Evolutionary conservation across 1,140 invertebrate species (phyloP).

Genomic region (Chlorops oryzae): DNA sequence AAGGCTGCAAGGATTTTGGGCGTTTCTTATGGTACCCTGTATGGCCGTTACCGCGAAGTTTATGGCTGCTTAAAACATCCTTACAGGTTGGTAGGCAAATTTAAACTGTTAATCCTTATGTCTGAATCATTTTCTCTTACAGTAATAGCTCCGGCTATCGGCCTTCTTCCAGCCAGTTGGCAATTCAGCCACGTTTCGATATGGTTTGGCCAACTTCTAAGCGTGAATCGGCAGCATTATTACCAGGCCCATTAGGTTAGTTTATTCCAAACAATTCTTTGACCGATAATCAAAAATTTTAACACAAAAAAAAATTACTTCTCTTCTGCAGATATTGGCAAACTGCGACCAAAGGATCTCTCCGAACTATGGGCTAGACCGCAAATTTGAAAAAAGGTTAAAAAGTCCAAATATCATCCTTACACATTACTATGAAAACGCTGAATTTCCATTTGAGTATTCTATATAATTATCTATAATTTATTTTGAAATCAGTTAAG

Average conservation of each 20-base stretch:
- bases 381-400: slow-evolving; percentile 35
- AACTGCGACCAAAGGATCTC: slow-evolving; percentile 38
- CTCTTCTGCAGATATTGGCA: slow-evolving; percentile 33
- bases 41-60: slow-evolving; percentile 78
- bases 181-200: slow-evolving; percentile 37
- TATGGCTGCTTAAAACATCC: slow-evolving; percentile 74
- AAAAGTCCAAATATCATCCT: no score
- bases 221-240: slow-evolving; percentile 24
- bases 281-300: background rate
- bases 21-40: slow-evolving; percentile 82
- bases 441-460: no score
- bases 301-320: slow-evolving; percentile 6
- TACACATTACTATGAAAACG: no score
- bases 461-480: no score
- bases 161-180: slow-evolving; percentile 27
- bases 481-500: no score
- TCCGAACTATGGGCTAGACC: slow-evolving; percentile 41
- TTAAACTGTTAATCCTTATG: background rate
- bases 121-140: background rate
- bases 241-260: slow-evolving; percentile 34
- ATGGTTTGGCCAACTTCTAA: slow-evolving; percentile 23
- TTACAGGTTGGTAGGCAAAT: slow-evolving; percentile 27
- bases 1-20: slow-evolving; percentile 81
- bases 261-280: background rate
- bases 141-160: slow-evolving; percentile 39